Conservation (phyloP, 64 coral and sea anemone species). For the Montipora foliosa region DNA sequence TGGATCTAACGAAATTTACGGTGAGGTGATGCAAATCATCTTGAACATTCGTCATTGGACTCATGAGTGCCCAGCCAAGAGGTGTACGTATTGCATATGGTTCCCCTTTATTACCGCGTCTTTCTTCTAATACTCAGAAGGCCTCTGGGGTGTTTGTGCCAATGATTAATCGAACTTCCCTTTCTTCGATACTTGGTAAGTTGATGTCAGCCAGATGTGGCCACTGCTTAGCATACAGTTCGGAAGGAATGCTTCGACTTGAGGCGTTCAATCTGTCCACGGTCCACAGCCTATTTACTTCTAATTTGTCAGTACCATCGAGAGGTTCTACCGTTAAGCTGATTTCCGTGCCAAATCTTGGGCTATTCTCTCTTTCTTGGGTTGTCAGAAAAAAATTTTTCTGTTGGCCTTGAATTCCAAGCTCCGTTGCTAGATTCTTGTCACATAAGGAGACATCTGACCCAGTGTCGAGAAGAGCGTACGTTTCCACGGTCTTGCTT, state of each 20-base stretch:
- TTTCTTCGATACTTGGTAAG: constrained; percentile 27
- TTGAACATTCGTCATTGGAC: not conserved
- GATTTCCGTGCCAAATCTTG: constrained; percentile 7
- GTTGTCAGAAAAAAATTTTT: constrained; percentile 33
- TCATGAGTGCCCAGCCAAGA: constrained; percentile 47
- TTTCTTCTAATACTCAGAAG: constrained; percentile 75
- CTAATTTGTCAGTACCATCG: constrained; percentile 41
- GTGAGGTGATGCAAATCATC: not conserved
- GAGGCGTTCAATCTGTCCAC: constrained; percentile 51
- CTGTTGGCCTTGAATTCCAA: constrained; percentile 14
- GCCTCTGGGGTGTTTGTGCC: constrained; percentile 70
- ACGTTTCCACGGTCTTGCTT: constrained; percentile 2
- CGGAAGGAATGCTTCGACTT: constrained; percentile 27
- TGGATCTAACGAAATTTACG: constrained; percentile 29
- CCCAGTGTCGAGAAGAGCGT: constrained; percentile 38
- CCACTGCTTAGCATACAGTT: constrained; percentile 28
- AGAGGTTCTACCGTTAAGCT: constrained; percentile 25
- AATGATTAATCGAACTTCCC: constrained; percentile 51
- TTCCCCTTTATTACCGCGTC: constrained; percentile 35
- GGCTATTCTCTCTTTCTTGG: constrained; percentile 24
- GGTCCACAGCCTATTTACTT: constrained; percentile 46
- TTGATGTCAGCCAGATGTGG: constrained; percentile 65
- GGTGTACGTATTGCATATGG: constrained; percentile 63
- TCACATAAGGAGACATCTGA: constrained; percentile 43
- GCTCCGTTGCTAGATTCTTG: constrained; percentile 14